These are phyloP conservation scores for Phalacrocorax carbo DNA, from an alignment of 2,113 vertebrate genomes.

Conservation along the genomic window DNA sequence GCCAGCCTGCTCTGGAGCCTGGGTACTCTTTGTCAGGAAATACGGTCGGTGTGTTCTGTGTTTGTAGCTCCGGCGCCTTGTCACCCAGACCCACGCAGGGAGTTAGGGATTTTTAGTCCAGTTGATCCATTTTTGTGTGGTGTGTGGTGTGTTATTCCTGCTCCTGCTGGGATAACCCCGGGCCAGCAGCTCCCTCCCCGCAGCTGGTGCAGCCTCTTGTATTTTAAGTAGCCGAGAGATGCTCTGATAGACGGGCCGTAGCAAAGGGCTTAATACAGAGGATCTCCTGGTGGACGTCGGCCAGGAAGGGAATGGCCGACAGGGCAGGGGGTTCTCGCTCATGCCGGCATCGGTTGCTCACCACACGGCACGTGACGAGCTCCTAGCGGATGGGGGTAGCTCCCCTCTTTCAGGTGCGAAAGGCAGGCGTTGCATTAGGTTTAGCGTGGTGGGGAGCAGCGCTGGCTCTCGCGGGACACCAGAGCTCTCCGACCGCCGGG, in stretches of 20 bases:
- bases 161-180: fast-evolving
- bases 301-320: not conserved
- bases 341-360: fast-evolving
- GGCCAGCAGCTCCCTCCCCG: not conserved
- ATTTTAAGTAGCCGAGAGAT: not conserved
- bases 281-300: not conserved
- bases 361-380: fast-evolving
- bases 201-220: not conserved
- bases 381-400: not conserved
- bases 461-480: fast-evolving
- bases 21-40: not conserved
- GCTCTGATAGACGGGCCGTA: not conserved
- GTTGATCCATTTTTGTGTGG: fast-evolving
- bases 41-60: fast-evolving
- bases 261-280: not conserved
- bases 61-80: fast-evolving
- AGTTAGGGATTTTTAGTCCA: fast-evolving
- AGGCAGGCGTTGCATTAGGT: not conserved
- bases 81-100: fast-evolving
- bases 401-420: no score
- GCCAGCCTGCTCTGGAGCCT: not conserved
- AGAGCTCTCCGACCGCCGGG: not conserved
- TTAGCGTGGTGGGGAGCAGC: no score
- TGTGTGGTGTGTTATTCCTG: fast-evolving
- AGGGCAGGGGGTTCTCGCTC: not conserved